A percentile compares a stretch with the other conserved stretches of the same genome.
Evolutionary conservation across 2,113 vertebrate species (phyloP).

Genomic region (Lepisosteus oculatus): DNA sequence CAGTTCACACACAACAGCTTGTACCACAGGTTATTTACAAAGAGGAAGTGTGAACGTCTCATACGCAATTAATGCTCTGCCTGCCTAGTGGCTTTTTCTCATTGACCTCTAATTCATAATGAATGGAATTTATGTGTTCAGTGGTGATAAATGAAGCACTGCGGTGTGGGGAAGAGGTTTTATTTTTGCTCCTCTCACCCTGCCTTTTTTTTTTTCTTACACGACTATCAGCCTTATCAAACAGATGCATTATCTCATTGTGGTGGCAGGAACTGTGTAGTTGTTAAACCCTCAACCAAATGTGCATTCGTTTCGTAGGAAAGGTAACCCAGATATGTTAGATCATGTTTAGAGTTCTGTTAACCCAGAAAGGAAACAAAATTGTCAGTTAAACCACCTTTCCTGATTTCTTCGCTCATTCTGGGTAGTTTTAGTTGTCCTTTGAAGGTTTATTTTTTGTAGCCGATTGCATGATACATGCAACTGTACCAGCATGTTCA

Average conservation of each 20-base stretch:
- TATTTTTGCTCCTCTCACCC: neutral
- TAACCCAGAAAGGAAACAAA: conserved; percentile 50
- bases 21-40: conserved; percentile 59
- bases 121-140: neutral
- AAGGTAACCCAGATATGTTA: conserved; percentile 45
- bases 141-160: conserved; percentile 40
- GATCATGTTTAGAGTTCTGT: conserved; percentile 31
- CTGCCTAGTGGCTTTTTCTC: too few relatives aligned
- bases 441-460: conserved; percentile 36
- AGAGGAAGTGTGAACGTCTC: conserved; percentile 36
- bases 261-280: conserved; percentile 31
- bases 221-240: conserved; percentile 36
- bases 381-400: conserved; percentile 58
- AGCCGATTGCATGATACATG: conserved; percentile 1
- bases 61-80: too few relatives aligned
- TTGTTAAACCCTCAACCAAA: conserved; percentile 53
- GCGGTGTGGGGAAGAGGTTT: neutral
- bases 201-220: conserved; percentile 2
- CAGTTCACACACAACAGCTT: conserved; percentile 40
- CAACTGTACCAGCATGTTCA: conserved; percentile 49
- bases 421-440: conserved; percentile 36
- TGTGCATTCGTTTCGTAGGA: conserved; percentile 49
- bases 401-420: conserved; percentile 44
- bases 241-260: conserved; percentile 48
- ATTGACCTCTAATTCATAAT: too few relatives aligned